A percentile compares a stretch with the other conserved stretches of the same genome.
Conservation (phyloP, 37 sponge, comb jelly and placozoan genomes). For the Oscarella lobularis region DNA sequence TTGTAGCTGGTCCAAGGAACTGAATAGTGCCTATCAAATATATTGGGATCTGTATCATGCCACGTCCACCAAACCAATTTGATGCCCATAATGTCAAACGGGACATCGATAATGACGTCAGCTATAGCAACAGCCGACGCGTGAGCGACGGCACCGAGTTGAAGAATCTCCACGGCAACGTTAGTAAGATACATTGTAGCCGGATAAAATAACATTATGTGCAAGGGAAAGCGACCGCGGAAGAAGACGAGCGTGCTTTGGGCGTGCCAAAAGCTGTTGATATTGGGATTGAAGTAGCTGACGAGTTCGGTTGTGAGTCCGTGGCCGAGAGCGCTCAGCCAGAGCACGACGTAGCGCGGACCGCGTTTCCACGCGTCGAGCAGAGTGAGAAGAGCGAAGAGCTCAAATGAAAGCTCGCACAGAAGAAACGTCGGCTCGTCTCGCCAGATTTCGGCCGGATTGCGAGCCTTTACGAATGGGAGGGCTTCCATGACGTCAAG, state of each 20-base stretch:
- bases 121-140: constrained; percentile 18
- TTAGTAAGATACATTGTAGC: constrained; percentile 13
- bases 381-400: constrained; percentile 14
- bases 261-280: constrained; percentile 40
- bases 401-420: not conserved
- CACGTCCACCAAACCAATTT: constrained; percentile 45
- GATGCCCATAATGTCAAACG: constrained; percentile 33
- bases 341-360: constrained; percentile 14
- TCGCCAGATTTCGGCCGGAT: constrained; percentile 20
- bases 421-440: constrained; percentile 20
- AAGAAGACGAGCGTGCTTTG: constrained; percentile 15
- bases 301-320: constrained; percentile 19
- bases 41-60: constrained; percentile 43
- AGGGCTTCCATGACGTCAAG: too few relatives aligned
- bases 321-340: constrained; percentile 21
- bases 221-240: constrained; percentile 18
- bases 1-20: constrained; percentile 42
- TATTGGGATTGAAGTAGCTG: constrained; percentile 19
- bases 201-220: constrained; percentile 23
- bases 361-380: constrained; percentile 9
- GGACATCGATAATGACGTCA: constrained; percentile 20
- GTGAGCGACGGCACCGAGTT: constrained; percentile 4
- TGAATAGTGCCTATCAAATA: constrained; percentile 27
- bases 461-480: constrained; percentile 7
- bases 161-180: constrained; percentile 11